Conservation (phyloP, 2,888 invertebrate species). For the Hydrotaea diabolus region DNA sequence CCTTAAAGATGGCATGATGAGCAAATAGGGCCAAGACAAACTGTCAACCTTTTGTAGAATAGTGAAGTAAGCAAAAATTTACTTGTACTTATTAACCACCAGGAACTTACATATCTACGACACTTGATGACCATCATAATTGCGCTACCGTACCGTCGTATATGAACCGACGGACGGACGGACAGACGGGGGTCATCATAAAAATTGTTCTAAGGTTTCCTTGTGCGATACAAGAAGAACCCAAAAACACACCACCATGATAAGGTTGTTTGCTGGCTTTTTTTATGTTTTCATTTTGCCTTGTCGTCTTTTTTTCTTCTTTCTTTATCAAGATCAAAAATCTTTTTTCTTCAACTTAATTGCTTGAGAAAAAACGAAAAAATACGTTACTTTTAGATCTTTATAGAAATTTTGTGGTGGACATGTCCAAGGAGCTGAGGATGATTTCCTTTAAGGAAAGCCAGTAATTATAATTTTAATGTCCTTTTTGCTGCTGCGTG, state of each 20-base stretch:
- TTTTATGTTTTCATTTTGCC: slow-evolving; percentile 5
- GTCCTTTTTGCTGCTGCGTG: background rate
- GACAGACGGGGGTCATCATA: background rate
- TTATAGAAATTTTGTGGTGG: background rate
- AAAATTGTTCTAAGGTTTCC: background rate
- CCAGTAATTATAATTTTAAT: too few relatives aligned
- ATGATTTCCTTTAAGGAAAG: too few relatives aligned
- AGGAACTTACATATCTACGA: too few relatives aligned
- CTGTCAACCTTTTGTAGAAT: too few relatives aligned
- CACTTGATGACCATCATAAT: too few relatives aligned
- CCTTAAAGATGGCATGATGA: too few relatives aligned
- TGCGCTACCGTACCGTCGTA: background rate
- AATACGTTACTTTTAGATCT: slow-evolving; percentile 64
- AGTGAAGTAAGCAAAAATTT: too few relatives aligned
- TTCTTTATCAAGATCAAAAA: slow-evolving; percentile 65
- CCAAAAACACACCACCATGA: background rate
- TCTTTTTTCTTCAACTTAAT: slow-evolving; percentile 60
- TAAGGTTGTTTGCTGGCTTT: background rate
- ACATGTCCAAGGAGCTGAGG: too few relatives aligned
- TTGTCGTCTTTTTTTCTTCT: background rate
- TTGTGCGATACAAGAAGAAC: background rate
- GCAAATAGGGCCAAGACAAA: too few relatives aligned
- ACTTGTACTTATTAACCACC: too few relatives aligned
- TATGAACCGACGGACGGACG: background rate
- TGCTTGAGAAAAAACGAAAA: slow-evolving; percentile 64